These are phyloP conservation scores for Platyscapa corneri DNA, from an alignment of 1,140 invertebrate genomes.

Conservation along the genomic window DNA sequence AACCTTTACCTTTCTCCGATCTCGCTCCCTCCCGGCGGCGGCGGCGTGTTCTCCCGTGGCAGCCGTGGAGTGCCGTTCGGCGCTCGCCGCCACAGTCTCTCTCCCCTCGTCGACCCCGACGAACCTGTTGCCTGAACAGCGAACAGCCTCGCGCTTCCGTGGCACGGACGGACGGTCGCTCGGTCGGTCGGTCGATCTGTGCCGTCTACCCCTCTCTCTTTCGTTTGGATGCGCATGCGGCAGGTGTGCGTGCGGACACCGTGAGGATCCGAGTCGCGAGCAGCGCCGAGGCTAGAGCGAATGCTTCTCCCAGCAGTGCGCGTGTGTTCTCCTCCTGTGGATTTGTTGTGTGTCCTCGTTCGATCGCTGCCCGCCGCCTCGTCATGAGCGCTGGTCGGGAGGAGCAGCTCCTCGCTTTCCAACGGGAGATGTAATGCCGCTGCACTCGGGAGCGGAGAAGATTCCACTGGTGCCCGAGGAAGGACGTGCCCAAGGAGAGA, in stretches of 20 bases:
- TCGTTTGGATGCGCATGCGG: background rate
- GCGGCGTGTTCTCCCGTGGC: background rate
- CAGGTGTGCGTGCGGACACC: background rate
- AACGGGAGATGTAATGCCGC: background rate
- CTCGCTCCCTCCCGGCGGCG: background rate
- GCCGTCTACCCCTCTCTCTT: background rate
- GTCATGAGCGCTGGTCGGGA: background rate
- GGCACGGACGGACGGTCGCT: background rate
- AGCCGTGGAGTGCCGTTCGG: background rate
- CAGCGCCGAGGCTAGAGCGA: background rate
- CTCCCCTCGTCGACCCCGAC: constrained; percentile 45
- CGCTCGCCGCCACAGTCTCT: constrained; percentile 40
- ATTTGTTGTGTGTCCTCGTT: background rate
- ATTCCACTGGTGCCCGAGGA: background rate
- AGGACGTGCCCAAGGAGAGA: background rate
- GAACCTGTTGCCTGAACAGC: constrained; percentile 43
- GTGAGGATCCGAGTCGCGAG: background rate
- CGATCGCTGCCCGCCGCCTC: background rate
- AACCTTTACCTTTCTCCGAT: constrained; percentile 28
- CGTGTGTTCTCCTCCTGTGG: background rate
- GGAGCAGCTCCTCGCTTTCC: background rate
- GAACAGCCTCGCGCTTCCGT: constrained; percentile 6
- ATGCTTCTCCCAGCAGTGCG: background rate
- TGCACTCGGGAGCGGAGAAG: background rate
- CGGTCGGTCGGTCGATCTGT: no score